Base-by-base conservation (phyloP, 1,140 invertebrate genomes). In the Aphelinus atriplicis region DNA sequence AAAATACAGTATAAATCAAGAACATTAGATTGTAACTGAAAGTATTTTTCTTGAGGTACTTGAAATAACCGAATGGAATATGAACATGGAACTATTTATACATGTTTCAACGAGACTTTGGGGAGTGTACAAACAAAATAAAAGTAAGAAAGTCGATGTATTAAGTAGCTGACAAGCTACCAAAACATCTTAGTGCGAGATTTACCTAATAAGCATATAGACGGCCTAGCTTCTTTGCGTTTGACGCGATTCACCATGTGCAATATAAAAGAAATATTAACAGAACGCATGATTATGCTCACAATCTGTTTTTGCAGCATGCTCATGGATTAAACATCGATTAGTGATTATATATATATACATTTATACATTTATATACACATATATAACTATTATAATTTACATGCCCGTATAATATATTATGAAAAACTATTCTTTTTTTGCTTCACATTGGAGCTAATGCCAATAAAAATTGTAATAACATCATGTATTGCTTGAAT, bases 371-470 rank as follows among this genome's bases (percentile, higher is more conserved):
- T 7, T 60, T 53, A 57, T 58, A 58, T 50, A 51, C 45, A 61
- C 57, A 51, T 71, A 48, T 55, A 63, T 68, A 3, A 68, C 43
- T 62, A 62, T 68, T 46, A 47, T 43, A n/a, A 68, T 61, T 46
- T 53, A 56, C 55, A 67, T 58, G 64, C 53, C 10, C n/a, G 4
- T 53, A 61, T 56, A 62, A 68, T 68, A 60, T 68, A 61, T 68
- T 47, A 67, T 10, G 26, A 60, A 6, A 26, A 64, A 60, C 58
- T 51, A 1, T 60, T 61, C 61, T 46, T 60, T 67, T 73, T 45
- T 46, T 73, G 72, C 72, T 73, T 73, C 72, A 73, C 72, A 73
- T 67, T 74, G 65, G 50, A 74, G 72, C 65, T 68, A 53, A 74
- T 68, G 43, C 57, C 48, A 68, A 73, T 53, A 63, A 73, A 67